Base-by-base conservation (phyloP, 30 jellyfish, hydroid and myxozoan species). In the Haliclystus octoradiatus region DNA sequence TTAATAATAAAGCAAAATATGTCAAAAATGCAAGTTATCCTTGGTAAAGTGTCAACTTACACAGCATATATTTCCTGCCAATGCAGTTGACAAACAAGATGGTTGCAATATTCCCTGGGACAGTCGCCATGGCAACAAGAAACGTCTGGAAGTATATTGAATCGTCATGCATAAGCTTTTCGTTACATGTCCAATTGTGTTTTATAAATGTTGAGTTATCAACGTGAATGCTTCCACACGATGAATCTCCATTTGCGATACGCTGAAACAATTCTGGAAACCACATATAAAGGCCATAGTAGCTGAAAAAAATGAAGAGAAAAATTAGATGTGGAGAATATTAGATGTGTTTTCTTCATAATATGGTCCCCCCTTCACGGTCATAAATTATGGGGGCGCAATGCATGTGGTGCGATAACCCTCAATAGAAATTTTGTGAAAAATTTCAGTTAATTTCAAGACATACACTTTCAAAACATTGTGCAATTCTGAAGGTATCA, bases 241-340 rank as follows among this genome's bases (percentile, higher is more conserved):
- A 53, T 5, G 94, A 71, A 31, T 84, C 71, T 15, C 98, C 98
- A 47, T 89, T 72, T 50, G 81, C 90, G 61, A 89, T 89, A 28
- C 95, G 34, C 34, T 75, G 77, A 66, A 89, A 89, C 25, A 89
- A 62, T 66, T 89, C 95, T 9, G 98, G 98, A 73, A 89, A 89
- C 98, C 98, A 89, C 98, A 89, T 89, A 95, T 95, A 89, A 15
- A 89, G 80, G 1, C 98, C 98, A 53, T 89, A 89, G 66, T 81
- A 89, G 14, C 98, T 89, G 35, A 23, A 53, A 65, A 5, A 31
- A 25, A 25, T 22, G 47, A 62, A 24, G 27, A 52, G 57, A 9
- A 19, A 19, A 9, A 40, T 9, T 40, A 40, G 57, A 19, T 40
- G 57, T 40, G 57, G 57, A 5, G 14, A 40, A 5, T 40, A 40